Percentiles rank a stretch among this genome's conserved stretches.
phyloP scores from a whole-genome alignment of 2,888 invertebrate genomes.

The Drosophila cognata region DNA sequence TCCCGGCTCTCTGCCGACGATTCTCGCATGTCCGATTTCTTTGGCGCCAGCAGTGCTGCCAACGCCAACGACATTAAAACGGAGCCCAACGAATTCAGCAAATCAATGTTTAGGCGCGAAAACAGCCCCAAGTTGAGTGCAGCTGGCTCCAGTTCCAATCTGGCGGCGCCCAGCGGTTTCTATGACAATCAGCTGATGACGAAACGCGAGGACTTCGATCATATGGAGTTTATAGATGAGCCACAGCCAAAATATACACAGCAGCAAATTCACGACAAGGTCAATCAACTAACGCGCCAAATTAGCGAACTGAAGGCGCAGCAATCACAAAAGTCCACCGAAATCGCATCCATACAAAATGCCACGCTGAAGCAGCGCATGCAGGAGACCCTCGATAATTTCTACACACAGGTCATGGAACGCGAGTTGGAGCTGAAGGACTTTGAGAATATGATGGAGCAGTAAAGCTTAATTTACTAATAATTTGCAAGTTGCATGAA shows the following conservation, averaged over 20 bases:
- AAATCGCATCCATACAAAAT: slow-evolving; percentile 94
- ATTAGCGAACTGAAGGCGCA: slow-evolving; percentile 91
- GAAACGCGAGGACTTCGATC: slow-evolving; percentile 82
- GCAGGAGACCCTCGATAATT: slow-evolving; percentile 91
- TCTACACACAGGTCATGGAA: slow-evolving; percentile 92
- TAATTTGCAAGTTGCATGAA: background rate
- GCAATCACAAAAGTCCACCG: slow-evolving; percentile 91
- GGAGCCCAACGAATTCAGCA: slow-evolving; percentile 82
- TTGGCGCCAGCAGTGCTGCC: slow-evolving; percentile 85
- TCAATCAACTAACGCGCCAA: slow-evolving; percentile 90
- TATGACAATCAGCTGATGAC: slow-evolving; percentile 73
- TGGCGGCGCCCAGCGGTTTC: slow-evolving; percentile 79
- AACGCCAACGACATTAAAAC: slow-evolving; percentile 70
- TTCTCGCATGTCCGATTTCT: slow-evolving; percentile 90
- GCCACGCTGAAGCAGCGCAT: slow-evolving; percentile 92
- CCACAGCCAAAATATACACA: slow-evolving; percentile 82
- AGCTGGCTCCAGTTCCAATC: slow-evolving; percentile 82
- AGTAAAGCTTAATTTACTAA: slow-evolving; percentile 8
- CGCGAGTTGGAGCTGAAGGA: slow-evolving; percentile 89
- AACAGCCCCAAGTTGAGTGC: slow-evolving; percentile 74
- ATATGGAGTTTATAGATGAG: slow-evolving; percentile 79
- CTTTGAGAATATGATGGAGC: slow-evolving; percentile 82
- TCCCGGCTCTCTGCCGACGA: slow-evolving; percentile 91
- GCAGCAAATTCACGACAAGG: slow-evolving; percentile 87
- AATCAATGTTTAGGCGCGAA: slow-evolving; percentile 81